Conservation (phyloP, 2,888 invertebrate species). For the Mantis religiosa region DNA sequence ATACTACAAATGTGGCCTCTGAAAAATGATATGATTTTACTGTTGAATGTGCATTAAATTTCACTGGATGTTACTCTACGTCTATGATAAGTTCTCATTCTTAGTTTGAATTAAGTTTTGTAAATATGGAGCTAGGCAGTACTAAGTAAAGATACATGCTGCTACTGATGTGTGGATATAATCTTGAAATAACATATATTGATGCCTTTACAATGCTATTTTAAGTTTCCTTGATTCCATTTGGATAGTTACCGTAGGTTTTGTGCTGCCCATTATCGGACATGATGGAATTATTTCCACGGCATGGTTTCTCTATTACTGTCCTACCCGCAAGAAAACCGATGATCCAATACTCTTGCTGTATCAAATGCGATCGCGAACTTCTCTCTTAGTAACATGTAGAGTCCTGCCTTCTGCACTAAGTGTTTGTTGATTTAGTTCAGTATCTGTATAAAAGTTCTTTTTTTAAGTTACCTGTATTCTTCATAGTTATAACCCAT, state of each 20-base stretch:
- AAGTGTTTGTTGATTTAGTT: background rate
- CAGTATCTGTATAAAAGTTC: background rate
- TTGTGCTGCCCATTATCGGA: background rate
- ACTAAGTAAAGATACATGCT: no score
- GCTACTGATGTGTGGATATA: no score
- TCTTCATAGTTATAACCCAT: background rate
- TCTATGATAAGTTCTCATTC: no score
- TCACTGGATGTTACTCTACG: no score
- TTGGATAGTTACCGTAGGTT: background rate
- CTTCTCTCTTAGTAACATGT: background rate
- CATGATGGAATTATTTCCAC: background rate
- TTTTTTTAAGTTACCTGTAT: background rate
- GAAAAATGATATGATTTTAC: no score
- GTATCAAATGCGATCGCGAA: background rate
- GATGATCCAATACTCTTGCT: background rate
- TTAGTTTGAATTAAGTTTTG: no score
- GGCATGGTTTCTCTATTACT: background rate
- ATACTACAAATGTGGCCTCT: no score
- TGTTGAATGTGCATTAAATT: no score
- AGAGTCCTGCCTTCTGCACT: background rate
- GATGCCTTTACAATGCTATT: no score
- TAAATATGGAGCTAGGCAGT: no score
- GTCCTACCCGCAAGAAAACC: background rate
- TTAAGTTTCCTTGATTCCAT: background rate
- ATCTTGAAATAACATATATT: no score